Evolutionary conservation across 2,888 invertebrate species (phyloP), one percentile per base, ranked within the genome.

Genomic region (Scaptomyza flava): DNA sequence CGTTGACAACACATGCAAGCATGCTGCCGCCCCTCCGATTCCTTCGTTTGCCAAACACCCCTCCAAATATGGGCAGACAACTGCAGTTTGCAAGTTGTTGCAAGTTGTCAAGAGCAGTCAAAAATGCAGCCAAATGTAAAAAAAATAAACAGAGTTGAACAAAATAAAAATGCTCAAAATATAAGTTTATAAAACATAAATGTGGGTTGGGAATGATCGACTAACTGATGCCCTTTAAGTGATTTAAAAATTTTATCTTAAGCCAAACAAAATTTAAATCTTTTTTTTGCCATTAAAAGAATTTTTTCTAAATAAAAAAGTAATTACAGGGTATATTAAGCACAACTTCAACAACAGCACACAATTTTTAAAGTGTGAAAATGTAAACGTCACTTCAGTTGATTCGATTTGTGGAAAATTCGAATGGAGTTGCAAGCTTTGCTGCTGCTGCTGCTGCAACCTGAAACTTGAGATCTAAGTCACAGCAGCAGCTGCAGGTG

Each of bases 31-130:
- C 45, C 36, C 7, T n/a, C 38, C 12, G 27, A 12, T 7, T 20
- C 14, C 46, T 12, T 36, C n/a, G 33, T 8, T 27, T 27, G 5
- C 42, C 36, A 27, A 30, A 12, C 47, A 45, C 42, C 9, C 47
- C 17, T 12, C 74, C 74, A 68, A 74, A 74, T 71, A 74, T 74
- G 74, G 74, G n/a, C 20, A 73, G 54, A 73, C 69, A 61, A 69
- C 71, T 66, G 56, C 67, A 66, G 43, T 63, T 63, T 61, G 60
- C 60, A 36, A 38, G 36, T 51, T 51, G 51, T 38, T 51, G 54
- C 58, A 42, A 73, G 81, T 70, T 84, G 82, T 82, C 74, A 68
- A 63, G 58, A 65, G 58, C 64, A 76, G 50, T 72, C 69, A 83
- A 79, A 81, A 82, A 81, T 71, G 42, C 65, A 54, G 33, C 64